Base-by-base conservation (phyloP, 2,113 vertebrate species). In the Amazona vittata region DNA sequence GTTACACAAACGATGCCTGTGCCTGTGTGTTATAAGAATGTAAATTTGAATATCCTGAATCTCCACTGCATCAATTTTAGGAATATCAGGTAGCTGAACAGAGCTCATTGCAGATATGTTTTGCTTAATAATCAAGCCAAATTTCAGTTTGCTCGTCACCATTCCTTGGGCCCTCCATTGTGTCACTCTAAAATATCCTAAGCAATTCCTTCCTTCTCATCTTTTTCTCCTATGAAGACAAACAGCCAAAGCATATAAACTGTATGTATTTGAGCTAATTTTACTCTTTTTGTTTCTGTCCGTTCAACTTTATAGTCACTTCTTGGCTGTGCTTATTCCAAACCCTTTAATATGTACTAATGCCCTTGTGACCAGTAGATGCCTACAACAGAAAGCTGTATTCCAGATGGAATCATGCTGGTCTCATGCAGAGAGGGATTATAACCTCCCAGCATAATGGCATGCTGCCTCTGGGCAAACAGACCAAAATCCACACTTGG, bases 351-450 rank as follows among this genome's bases (percentile, higher is more conserved):
- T 71, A 73, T 63, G 86, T 73, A 85, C 65, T 87, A 95, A 95
- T 91, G 59, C 70, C 81, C 70, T 89, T 91, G 91, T 92, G 91
- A 95, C 86, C 91, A 92, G 86, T 65, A 85, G 90, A 93, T 95
- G 67, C 81, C 86, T 96, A 97, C 94, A 95, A 93, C 70, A 92
- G 83, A 96, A 90, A 91, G 44, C 94, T 82, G 62, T 85, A 29
- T 82, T 96, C 94, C 95, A 95, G 90, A 96, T 92, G 95, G 83
- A 97, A 80, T 82, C 92, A 91, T 84, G 57, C 81, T 92, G 89
- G 57, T 84, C 91, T 89, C 94, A 92, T 90, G 89, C 93, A 89
- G 73, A 81, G 92, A 86, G 21, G 93, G 91, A 93, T 92, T 97
- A 92, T 83, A 92, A 91, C 81, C 70, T 94, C 95, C 67, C 81